Percentiles rank a stretch among this genome's conserved stretches.
Evolutionary conservation across 1,140 invertebrate genomes (phyloP).

Genomic region (Ips typographus): DNA sequence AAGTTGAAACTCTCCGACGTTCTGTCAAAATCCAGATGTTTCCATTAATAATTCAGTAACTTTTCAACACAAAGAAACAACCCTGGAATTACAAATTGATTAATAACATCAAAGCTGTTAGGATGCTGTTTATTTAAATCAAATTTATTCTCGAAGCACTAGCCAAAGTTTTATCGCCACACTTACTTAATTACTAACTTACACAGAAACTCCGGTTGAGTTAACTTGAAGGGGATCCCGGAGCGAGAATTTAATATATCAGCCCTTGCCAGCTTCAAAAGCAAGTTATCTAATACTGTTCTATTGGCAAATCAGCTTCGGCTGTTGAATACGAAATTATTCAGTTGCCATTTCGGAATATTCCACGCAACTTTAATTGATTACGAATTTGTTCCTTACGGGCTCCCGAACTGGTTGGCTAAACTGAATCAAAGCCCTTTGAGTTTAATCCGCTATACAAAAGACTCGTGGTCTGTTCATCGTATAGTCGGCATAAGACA

Average conservation of each 20-base stretch:
- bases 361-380: conserved; percentile 3
- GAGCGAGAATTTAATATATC: conserved; percentile 18
- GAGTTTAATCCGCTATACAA: too few species aligned
- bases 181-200: conserved; percentile 19
- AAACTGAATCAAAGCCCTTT: too few species aligned
- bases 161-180: conserved; percentile 8
- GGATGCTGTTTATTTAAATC: conserved; percentile 5
- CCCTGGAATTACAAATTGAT: not conserved
- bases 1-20: not conserved
- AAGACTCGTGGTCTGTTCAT: too few species aligned
- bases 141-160: conserved; percentile 5
- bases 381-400: not conserved
- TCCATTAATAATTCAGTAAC: not conserved
- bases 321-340: conserved; percentile 13
- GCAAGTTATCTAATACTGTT: conserved; percentile 10
- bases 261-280: conserved; percentile 9
- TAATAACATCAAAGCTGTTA: not conserved
- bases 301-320: conserved; percentile 14
- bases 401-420: too few species aligned
- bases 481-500: too few species aligned
- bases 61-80: not conserved
- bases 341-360: conserved; percentile 1
- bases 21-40: not conserved
- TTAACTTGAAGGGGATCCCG: conserved; percentile 13
- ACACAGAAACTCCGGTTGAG: conserved; percentile 15